Percentiles rank a stretch among this genome's conserved stretches.
Evolutionary conservation across 1,140 invertebrate species (phyloP).

Genomic region (Aphis gossypii): DNA sequence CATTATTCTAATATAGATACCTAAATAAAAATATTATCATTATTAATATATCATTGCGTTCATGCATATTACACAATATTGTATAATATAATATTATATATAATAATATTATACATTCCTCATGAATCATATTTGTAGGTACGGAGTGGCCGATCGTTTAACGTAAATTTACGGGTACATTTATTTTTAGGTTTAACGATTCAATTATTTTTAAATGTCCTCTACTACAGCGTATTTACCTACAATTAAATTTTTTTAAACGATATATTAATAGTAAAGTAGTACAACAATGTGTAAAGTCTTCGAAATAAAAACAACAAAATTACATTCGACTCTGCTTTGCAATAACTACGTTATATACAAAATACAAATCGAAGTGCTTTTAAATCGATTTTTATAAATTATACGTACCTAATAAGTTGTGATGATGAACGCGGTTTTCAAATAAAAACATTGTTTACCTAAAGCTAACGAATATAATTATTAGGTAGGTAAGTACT

Average conservation of each 20-base stretch:
- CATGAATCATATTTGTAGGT: background rate
- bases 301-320: background rate
- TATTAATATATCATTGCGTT: background rate
- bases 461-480: background rate
- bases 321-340: background rate
- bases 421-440: background rate
- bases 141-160: background rate
- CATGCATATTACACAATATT: background rate
- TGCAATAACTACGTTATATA: background rate
- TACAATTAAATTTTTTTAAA: background rate
- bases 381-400: background rate
- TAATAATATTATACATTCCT: background rate
- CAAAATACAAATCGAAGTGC: background rate
- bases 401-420: background rate
- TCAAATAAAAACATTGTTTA: background rate
- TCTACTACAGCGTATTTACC: background rate
- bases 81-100: background rate
- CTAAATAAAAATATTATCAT: background rate
- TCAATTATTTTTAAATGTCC: background rate
- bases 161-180: background rate
- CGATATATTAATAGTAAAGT: background rate
- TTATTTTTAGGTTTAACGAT: constrained; percentile 19
- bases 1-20: background rate
- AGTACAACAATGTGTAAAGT: background rate
- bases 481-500: background rate